Base-by-base conservation (phyloP, 2,888 invertebrate genomes). In the Cyaniris semiargus region DNA sequence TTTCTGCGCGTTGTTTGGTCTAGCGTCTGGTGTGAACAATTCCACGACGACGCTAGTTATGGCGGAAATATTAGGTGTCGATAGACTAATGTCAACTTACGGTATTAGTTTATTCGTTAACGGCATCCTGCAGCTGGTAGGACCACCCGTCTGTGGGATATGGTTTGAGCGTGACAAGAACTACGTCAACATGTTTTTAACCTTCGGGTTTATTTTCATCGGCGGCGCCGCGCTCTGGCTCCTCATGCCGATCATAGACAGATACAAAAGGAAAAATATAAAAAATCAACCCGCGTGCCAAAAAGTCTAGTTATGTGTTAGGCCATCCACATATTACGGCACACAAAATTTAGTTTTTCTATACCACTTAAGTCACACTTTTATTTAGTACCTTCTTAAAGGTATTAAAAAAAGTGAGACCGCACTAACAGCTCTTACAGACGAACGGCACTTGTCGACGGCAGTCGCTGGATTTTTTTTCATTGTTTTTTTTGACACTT, bases 71-170 rank as follows among this genome's bases (percentile, higher is more conserved):
- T 89, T 98, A n/a, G 98, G 98, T 0, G 96, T 96, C 0, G 97
- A 98, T 81, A 94, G 97, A 70, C 87, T 98, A 0, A 97, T 97
- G 84, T 97, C 97, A 0, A 97, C 97, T 0, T 98, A 97, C 82
- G 98, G 98, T 2, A 97, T 98, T 70, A 97, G 97, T 82, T 90
- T 98, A 34, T 97, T 98, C 84, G 96, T 98, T 0, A 98, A 97
- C 85, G 98, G 98, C 1, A 90, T 98, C 18, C 86, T 97, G 23
- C 98, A 98, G 86, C 86, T 98, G 76, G 88, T 97, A 0, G 97
- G 98, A 0, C 98, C 98, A 1, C 97, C 97, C 0, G 91, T 97
- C 31, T 97, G 97, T 85, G 97, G 97, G 5, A 81, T 95, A 0
- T 96, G 97, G 94, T 96, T 94, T 81, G 96, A 96, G 80, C 88